A percentile compares a stretch with the other conserved stretches of the same genome.
Evolutionary conservation across 2,888 invertebrate genomes (phyloP).

Genomic region (Pegoplata infirma): DNA sequence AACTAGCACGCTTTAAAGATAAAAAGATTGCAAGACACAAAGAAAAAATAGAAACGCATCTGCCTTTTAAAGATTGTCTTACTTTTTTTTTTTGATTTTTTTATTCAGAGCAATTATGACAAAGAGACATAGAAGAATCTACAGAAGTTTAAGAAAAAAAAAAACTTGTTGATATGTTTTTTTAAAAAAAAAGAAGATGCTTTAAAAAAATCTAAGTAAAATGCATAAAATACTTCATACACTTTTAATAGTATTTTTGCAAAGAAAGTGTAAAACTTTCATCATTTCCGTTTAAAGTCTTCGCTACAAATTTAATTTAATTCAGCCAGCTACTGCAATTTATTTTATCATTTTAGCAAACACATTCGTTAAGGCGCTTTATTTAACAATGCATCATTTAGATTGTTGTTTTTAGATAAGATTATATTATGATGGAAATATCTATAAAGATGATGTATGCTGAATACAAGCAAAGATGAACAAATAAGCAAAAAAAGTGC

Average conservation of each 20-base stretch:
- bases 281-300: conserved; percentile 59
- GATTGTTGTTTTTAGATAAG: conserved; percentile 41
- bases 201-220: conserved; percentile 2
- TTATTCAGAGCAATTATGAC: conserved; percentile 34
- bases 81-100: conserved; percentile 33
- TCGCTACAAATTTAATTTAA: conserved; percentile 4
- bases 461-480: too few relatives aligned
- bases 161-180: conserved; percentile 36
- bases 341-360: conserved; percentile 34
- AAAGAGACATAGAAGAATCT: not conserved
- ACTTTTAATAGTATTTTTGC: conserved; percentile 3
- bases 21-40: not conserved
- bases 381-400: conserved; percentile 48
- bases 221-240: not conserved
- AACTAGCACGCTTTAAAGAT: conserved; percentile 40
- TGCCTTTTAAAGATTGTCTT: conserved; percentile 41
- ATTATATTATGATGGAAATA: conserved; percentile 15
- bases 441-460: not conserved
- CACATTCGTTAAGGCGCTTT: conserved; percentile 53
- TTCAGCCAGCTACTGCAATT: conserved; percentile 18
- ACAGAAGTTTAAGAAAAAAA: too few relatives aligned
- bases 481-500: too few relatives aligned
- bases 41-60: conserved; percentile 28
- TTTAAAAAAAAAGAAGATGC: conserved; percentile 8
- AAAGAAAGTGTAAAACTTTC: conserved; percentile 63